A percentile compares a stretch with the other conserved stretches of the same genome.
These are phyloP conservation scores for Proisotoma minuta DNA, from an alignment of 2,888 invertebrate species.

Conservation along the genomic window DNA sequence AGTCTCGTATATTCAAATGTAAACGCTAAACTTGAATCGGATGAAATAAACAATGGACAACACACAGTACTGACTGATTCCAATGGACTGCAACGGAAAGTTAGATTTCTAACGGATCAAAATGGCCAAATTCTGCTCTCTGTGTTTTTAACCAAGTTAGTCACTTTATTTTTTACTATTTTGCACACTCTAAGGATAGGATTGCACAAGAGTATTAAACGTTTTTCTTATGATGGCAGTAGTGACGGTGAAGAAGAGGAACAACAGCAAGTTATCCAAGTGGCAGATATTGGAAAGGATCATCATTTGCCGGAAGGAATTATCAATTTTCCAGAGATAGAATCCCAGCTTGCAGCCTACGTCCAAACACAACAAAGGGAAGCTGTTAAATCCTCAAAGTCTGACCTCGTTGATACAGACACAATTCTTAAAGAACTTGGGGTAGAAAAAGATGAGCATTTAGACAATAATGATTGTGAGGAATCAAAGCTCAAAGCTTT, in stretches of 20 bases:
- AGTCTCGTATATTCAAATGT: constrained; percentile 10
- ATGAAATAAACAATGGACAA: no score
- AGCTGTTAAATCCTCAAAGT: neutral
- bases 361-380: neutral
- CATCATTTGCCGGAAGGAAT: neutral
- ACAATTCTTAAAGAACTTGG: constrained; percentile 11
- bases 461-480: neutral
- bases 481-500: constrained; percentile 10
- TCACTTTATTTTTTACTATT: constrained; percentile 23
- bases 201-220: constrained; percentile 21
- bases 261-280: neutral
- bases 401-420: neutral
- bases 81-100: constrained; percentile 20
- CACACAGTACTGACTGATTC: neutral
- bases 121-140: constrained; percentile 36
- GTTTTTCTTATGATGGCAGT: neutral
- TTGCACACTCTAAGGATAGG: constrained; percentile 12
- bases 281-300: neutral
- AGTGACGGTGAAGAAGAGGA: constrained; percentile 5
- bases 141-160: constrained; percentile 39
- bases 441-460: neutral
- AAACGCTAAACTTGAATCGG: constrained; percentile 14
- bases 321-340: neutral
- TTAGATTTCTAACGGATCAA: constrained; percentile 34
- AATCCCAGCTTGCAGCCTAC: neutral